Conservation (phyloP, 2,113 vertebrate species). For the Cathartes aura region DNA sequence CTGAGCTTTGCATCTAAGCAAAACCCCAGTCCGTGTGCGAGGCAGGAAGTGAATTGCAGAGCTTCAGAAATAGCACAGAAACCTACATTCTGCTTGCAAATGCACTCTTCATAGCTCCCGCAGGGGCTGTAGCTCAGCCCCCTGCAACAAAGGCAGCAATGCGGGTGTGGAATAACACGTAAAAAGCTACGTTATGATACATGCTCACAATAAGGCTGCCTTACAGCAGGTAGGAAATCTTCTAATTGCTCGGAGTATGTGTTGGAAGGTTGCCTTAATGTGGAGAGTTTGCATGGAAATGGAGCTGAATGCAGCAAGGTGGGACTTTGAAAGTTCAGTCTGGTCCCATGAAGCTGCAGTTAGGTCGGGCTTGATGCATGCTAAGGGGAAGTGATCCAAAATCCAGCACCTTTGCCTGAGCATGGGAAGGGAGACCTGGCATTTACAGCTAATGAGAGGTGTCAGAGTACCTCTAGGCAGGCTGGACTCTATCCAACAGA, state of each 20-base stretch:
- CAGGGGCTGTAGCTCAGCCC: neutral
- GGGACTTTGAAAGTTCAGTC: neutral
- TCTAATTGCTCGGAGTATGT: neutral
- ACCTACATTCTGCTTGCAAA: slow-evolving; percentile 21
- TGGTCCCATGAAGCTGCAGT: neutral
- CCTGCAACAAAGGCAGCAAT: neutral
- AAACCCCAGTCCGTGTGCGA: neutral
- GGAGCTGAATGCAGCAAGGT: neutral
- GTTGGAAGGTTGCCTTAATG: neutral
- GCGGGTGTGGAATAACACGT: neutral
- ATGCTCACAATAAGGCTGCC: neutral
- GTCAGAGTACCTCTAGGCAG: neutral
- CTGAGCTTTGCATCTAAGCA: slow-evolving; percentile 48
- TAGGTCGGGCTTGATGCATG: neutral
- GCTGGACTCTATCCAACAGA: neutral
- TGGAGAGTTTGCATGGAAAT: neutral
- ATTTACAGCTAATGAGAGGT: neutral
- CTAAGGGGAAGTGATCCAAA: neutral
- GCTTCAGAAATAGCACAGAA: slow-evolving; percentile 46
- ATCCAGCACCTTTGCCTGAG: neutral
- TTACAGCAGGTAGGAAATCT: neutral
- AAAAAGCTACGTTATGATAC: neutral
- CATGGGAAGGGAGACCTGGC: neutral
- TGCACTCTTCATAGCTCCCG: neutral
- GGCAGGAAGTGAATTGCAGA: slow-evolving; percentile 35